These are phyloP conservation scores for Tipula helvola DNA, from an alignment of 2,888 invertebrate species.

Conservation along the genomic window DNA sequence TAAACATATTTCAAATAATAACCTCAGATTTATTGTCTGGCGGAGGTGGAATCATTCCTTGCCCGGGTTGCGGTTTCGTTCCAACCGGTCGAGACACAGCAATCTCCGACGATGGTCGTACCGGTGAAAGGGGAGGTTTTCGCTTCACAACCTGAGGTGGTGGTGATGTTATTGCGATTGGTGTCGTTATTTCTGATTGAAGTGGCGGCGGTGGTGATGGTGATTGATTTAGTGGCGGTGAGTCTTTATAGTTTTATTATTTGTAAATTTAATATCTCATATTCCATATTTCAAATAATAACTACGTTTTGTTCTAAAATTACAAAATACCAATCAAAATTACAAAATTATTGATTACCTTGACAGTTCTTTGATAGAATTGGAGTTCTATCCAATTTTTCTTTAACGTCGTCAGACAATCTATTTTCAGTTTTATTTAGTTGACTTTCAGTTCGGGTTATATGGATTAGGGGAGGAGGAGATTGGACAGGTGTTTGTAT, in stretches of 20 bases:
- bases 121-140: conserved; percentile 24
- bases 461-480: conserved; percentile 12
- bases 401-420: not conserved
- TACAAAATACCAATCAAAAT: not conserved
- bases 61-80: conserved; percentile 36
- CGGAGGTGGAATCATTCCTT: conserved; percentile 37
- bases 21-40: not conserved
- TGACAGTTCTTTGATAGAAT: not conserved
- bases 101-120: conserved; percentile 14
- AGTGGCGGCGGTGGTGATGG: conserved; percentile 11
- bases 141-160: conserved; percentile 40
- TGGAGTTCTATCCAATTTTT: not conserved
- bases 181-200: not conserved
- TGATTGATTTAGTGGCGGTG: not conserved
- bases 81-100: conserved; percentile 38
- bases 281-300: not conserved
- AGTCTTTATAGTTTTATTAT: not conserved
- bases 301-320: conserved; percentile 5
- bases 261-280: not conserved
- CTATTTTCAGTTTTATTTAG: not conserved
- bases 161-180: conserved; percentile 18
- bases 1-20: not conserved
- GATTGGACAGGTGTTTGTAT: conserved; percentile 5
- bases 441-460: conserved; percentile 8
- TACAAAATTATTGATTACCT: not conserved